Base-by-base conservation (phyloP, 1,140 invertebrate genomes). In the Eciton burchellii region DNA sequence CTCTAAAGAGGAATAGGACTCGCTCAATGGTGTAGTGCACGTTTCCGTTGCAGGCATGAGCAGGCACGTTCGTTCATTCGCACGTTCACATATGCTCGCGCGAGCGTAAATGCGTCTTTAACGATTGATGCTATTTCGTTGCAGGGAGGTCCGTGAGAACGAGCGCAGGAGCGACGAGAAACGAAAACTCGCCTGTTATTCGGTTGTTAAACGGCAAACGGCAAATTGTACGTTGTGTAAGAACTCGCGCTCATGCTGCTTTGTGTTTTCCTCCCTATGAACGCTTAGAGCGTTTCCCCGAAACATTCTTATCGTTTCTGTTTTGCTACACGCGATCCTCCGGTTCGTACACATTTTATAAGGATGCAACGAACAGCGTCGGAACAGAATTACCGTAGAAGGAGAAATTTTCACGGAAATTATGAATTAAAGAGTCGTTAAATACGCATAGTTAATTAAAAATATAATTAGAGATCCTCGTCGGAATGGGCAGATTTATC, bases 351-450 rank as follows among this genome's bases (percentile, higher is more conserved):
- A 56, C 29, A 77, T 77, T 77, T 68, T 49, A 56, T 49, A 21
- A 68, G 29, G 16, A 66, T n/a, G 60, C 16, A 77, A 5, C 60
- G 59, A 26, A 6, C 60, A 29, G 54, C n/a, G 71, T 60, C 11
- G 56, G n/a, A 56, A 56, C 63, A 77, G 54, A 77, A 66, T 77
- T 68, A 6, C 62, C 49, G 62, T 77, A 43, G 26, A 77, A 56
- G 2, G 35, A 68, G 24, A 16, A 29, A 12, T 77, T 54, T 77
- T 41, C 6, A 21, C 47, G 74, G 54, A 35, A 56, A 77, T 60
- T 62, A 49, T 49, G 19, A 74, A 60, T 77, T 77, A 77, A 77
- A 77, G 29, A 0, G 12, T n/a, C 54, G 66, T 66, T 56, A 77
- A 77, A 41, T 43, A 77, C 66, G n/a, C 47, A 77, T 54, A 52